Evolutionary conservation across 2,888 invertebrate species (phyloP), one percentile per base, ranked within the genome.

Genomic region (Drosophila sordidapex): DNA sequence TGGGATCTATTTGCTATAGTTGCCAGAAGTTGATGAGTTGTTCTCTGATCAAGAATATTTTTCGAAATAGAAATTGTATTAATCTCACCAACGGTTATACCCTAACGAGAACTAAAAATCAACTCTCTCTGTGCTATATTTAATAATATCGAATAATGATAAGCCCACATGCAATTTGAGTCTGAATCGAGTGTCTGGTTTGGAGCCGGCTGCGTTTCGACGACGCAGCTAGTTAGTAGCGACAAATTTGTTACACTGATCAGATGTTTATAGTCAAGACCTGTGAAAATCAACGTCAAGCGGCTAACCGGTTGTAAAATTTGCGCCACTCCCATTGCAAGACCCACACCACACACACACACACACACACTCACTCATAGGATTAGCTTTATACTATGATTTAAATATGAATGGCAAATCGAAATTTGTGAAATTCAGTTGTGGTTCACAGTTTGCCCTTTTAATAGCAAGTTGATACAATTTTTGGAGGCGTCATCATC

Each of bases 251-350:
- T 79, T 76, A 70, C 79, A 73, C 43, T 43, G 60, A 83, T 87
- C 82, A 82, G 75, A 79, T 83, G 73, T 62, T 86, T 46, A 65
- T 40, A 46, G 60, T 29, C 81, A 65, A 53, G 60, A 38, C 65
- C 60, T 40, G 53, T 43, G 31, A 40, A 63, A 58, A 43, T 38
- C 76, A 62, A 61, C 63, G 25, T 13, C n/a, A 29, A 49, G n/a
- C 38, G 31, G 2, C 38, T 52, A 88, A 88, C 83, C 61, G 84
- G 83, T 83, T 85, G 27, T 40, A 31, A 51, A 61, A 54, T 54
- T 51, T 49, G 29, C 35, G 15, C 40, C 46, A 63, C 58, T 67
- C 51, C 49, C 48, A 59, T 61, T 69, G 6, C 11, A 6, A n/a
- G 6, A 6, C 52, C 60, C n/a, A 35, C 57, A 43, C 60, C n/a